Percentiles rank a stretch among this genome's conserved stretches.
phyloP scores from a whole-genome alignment of 1,140 invertebrate species.

The Platyura marginata region DNA sequence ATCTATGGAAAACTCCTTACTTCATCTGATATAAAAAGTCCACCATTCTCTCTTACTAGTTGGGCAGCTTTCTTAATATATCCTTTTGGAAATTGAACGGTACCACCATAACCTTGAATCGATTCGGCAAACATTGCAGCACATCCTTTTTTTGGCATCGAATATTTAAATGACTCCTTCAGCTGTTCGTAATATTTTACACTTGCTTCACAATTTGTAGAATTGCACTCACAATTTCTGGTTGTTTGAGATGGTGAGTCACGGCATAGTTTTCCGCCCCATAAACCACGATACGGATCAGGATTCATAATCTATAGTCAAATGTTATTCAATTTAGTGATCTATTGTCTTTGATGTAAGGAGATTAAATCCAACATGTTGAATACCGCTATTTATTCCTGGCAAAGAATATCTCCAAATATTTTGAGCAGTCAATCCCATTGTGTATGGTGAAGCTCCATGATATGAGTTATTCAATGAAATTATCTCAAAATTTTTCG shows the following conservation, averaged over 20 bases:
- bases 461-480: slow-evolving; percentile 80
- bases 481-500: slow-evolving; percentile 67
- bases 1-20: slow-evolving; percentile 23
- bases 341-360: too few relatives aligned
- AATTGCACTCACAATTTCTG: slow-evolving; percentile 44
- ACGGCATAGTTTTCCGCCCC: slow-evolving; percentile 72
- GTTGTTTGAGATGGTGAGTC: slow-evolving; percentile 69
- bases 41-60: slow-evolving; percentile 60
- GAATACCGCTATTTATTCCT: slow-evolving; percentile 49
- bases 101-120: slow-evolving; percentile 84
- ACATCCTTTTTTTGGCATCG: slow-evolving; percentile 48
- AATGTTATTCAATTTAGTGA: too few relatives aligned
- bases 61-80: slow-evolving; percentile 71
- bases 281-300: slow-evolving; percentile 73
- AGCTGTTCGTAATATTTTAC: slow-evolving; percentile 70
- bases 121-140: slow-evolving; percentile 88
- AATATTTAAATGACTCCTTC: slow-evolving; percentile 55
- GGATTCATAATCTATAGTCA: slow-evolving; percentile 75
- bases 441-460: slow-evolving; percentile 66
- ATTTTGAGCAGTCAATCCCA: slow-evolving; percentile 64
- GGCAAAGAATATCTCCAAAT: slow-evolving; percentile 63
- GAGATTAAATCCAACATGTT: slow-evolving; percentile 52
- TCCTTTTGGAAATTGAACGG: slow-evolving; percentile 67
- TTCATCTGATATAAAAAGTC: slow-evolving; percentile 83
- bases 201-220: slow-evolving; percentile 44